Percentiles rank a stretch among this genome's conserved stretches.
Conservation (phyloP, 1,140 invertebrate genomes). For the Procambarus virginalis region DNA sequence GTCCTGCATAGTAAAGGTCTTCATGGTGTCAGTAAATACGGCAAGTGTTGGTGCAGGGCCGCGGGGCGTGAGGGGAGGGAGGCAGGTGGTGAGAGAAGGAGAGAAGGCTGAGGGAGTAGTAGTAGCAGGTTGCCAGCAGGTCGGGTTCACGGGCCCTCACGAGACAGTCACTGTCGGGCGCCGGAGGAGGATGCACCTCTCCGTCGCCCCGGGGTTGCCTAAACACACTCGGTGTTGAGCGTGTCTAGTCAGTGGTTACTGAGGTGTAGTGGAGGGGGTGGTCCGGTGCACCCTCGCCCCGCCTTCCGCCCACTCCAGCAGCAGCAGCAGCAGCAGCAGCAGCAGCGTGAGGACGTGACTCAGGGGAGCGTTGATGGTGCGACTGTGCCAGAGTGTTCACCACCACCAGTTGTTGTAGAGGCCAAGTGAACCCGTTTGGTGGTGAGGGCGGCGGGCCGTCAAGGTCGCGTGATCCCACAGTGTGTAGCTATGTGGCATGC, state of each 20-base stretch:
- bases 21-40: too few species aligned
- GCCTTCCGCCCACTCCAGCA: too few species aligned
- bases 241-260: background rate
- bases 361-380: too few species aligned
- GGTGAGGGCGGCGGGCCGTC: background rate
- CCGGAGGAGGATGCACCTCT: slow-evolving; percentile 44
- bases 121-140: too few species aligned
- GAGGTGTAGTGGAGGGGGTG: background rate
- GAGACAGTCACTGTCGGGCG: slow-evolving; percentile 22
- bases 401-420: too few species aligned
- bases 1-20: too few species aligned
- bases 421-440: slow-evolving; percentile 21
- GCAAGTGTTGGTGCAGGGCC: background rate
- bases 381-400: too few species aligned
- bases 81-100: slow-evolving; percentile 1
- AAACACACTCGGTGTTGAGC: background rate
- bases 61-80: background rate
- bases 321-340: too few species aligned
- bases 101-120: background rate
- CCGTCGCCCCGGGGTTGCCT: slow-evolving; percentile 23
- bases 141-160: slow-evolving; percentile 11
- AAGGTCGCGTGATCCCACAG: slow-evolving; percentile 30
- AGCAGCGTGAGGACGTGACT: too few species aligned
- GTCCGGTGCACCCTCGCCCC: too few species aligned
- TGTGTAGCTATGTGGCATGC: background rate